Evolutionary conservation across 2,797 vertebrate genomes (phyloP).

Genomic region (Linurgus olivaceus): DNA sequence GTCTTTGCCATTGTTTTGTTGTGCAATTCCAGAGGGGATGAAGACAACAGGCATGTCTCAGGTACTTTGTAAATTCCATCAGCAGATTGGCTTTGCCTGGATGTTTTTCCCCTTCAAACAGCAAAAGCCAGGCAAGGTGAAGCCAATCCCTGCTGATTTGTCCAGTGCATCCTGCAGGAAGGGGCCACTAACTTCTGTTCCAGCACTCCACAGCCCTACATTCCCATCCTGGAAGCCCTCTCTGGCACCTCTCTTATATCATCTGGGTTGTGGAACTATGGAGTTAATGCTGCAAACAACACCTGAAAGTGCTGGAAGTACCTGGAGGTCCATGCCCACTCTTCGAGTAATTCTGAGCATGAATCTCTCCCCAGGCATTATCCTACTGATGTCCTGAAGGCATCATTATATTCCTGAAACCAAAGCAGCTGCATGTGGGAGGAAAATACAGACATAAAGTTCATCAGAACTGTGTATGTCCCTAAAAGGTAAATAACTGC

Average conservation of each 20-base stretch:
- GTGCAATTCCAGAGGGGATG: background rate
- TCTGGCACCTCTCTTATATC: background rate
- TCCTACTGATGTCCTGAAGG: conserved; percentile 19
- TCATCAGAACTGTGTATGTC: conserved; percentile 18
- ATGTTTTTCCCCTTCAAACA: background rate
- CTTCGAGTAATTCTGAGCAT: background rate
- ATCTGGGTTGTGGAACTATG: background rate
- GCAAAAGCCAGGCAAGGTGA: background rate
- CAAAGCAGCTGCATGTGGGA: conserved; percentile 46
- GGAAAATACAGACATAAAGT: conserved; percentile 21
- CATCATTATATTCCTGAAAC: conserved; percentile 46
- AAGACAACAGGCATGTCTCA: rapidly evolving
- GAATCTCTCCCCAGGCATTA: conserved; percentile 23
- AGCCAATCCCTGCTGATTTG: background rate
- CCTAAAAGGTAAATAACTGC: conserved; percentile 14
- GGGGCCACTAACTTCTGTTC: background rate
- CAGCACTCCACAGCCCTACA: background rate
- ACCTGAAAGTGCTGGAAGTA: background rate
- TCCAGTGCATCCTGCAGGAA: background rate
- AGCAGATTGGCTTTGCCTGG: background rate
- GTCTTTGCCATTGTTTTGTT: background rate
- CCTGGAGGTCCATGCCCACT: background rate
- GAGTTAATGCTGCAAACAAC: background rate
- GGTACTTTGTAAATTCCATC: background rate
- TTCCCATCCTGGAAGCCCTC: background rate